Base-by-base conservation (phyloP, 2,888 invertebrate species). In the Patella depressa region DNA sequence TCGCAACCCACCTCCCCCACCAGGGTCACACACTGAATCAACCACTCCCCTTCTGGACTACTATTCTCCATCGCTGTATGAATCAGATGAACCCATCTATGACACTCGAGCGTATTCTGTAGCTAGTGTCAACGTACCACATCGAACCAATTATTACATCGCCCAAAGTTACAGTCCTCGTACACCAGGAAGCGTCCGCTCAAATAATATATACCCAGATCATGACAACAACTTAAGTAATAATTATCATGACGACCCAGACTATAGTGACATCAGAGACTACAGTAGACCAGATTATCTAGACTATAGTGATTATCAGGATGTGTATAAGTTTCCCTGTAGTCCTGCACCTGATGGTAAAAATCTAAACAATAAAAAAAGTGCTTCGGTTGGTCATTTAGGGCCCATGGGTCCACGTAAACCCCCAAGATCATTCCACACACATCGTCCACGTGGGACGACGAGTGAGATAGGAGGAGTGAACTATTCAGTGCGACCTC, bases 341-440 rank as follows among this genome's bases (percentile, higher is more conserved):
- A 78, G 78, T 2, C 69, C 79, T 19, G 82, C 84, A 15, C 79
- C 79, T 15, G 78, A 80, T 55, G 75, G 79, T 59, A 78, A 78
- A 72, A 78, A 80, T 12, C 72, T 75, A 34, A 72, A 74, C n/a
- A 76, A 77, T 19, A 79, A 82, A 72, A 86, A 85, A 79, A 88
- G 88, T 85, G 86, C 86, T 81, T 88, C 88, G 34, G 87, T 87
- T 12, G 86, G 87, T 55, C 85, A 87, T 80, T 78, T 88, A 29
- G 86, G 86, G 53, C 79, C 81, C 12, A 73, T 81, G 19, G 85
- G 85, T 4, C 88, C 88, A 19, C 85, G 86, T 78, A 88, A 88
- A 73, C 88, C 88, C 15, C 88, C 88, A 3, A 75, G 88, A 11
- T 73, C 84, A 55, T 87, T 87, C 78, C 83, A 86, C 73, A 65